Evolutionary conservation across 2,888 invertebrate genomes (phyloP).

Genomic region (Aromia moschata): DNA sequence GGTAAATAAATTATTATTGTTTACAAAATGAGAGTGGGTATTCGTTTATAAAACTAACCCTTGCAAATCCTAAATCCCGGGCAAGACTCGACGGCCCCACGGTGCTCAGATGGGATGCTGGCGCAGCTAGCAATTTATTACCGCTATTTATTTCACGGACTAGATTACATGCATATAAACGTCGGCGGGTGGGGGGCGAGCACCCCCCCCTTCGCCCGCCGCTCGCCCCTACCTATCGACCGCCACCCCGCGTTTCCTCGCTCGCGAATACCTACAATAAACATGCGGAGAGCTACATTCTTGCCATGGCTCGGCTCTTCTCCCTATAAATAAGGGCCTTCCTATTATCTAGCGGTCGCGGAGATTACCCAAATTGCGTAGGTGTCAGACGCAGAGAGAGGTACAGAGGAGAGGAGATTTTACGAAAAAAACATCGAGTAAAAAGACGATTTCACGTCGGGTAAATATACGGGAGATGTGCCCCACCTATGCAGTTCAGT

Average conservation of each 20-base stretch:
- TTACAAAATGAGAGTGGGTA: too few species aligned
- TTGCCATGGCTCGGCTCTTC: constrained; percentile 7
- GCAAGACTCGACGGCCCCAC: constrained; percentile 37
- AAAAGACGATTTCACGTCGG: too few species aligned
- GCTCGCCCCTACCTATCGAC: too few species aligned
- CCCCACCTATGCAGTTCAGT: too few species aligned
- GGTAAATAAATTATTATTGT: too few species aligned
- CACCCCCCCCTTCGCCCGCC: constrained; percentile 30
- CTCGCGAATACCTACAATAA: constrained; percentile 35
- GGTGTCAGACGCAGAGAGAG: too few species aligned
- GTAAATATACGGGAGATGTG: too few species aligned
- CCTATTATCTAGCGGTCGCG: not conserved
- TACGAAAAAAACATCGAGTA: too few species aligned
- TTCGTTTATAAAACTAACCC: too few species aligned
- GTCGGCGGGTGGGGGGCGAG: constrained; percentile 50
- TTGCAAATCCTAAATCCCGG: too few species aligned
- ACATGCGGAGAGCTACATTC: constrained; percentile 16
- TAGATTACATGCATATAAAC: constrained; percentile 65
- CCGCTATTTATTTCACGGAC: constrained; percentile 71
- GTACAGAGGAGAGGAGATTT: too few species aligned
- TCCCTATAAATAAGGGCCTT: not conserved
- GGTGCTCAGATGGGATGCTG: constrained; percentile 46
- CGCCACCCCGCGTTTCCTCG: constrained; percentile 28
- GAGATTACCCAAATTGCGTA: constrained; percentile 4
- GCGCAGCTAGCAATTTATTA: constrained; percentile 74